Percentiles rank a stretch among this genome's conserved stretches.
Evolutionary conservation across 2,113 vertebrate genomes (phyloP).

Genomic region (Gasterosteus nipponicus): DNA sequence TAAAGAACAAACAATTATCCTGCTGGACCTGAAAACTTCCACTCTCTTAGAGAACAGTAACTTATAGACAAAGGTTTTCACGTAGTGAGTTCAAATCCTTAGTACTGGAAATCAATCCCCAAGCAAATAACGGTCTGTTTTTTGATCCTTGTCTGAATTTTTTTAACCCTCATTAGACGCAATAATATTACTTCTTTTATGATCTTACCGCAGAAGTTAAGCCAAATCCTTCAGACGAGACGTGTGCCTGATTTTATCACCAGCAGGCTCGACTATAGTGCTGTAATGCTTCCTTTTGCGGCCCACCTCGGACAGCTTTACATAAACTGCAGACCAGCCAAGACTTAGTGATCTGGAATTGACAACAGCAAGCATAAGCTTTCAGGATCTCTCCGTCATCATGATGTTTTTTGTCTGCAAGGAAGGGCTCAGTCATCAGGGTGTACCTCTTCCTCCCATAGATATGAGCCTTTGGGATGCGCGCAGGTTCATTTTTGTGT

Average conservation of each 20-base stretch:
- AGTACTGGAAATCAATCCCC: not conserved
- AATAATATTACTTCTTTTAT: constrained; percentile 15
- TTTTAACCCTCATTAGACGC: not conserved
- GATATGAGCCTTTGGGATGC: constrained; percentile 38
- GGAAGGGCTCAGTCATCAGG: not conserved
- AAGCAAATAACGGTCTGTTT: not conserved
- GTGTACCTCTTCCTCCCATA: constrained; percentile 1
- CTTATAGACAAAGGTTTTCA: no score
- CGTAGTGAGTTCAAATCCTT: constrained; percentile 3
- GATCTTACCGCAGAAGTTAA: constrained; percentile 14
- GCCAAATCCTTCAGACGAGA: constrained; percentile 14
- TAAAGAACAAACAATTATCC: constrained; percentile 5
- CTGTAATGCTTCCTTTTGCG: constrained; percentile 21
- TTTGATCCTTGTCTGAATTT: constrained; percentile 23
- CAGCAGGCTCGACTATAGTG: not conserved
- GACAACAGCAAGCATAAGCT: not conserved
- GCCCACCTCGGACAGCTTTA: constrained; percentile 13
- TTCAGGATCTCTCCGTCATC: not conserved
- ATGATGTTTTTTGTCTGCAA: not conserved
- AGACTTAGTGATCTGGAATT: not conserved
- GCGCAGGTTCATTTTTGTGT: constrained; percentile 19
- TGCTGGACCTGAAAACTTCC: constrained; percentile 1
- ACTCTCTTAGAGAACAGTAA: not conserved
- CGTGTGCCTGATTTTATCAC: constrained; percentile 13
- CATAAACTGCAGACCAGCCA: constrained; percentile 17